Evolutionary conservation across 2,113 vertebrate genomes (phyloP), one percentile per base, ranked within the genome.

Genomic region (Ibidorhyncha struthersii): DNA sequence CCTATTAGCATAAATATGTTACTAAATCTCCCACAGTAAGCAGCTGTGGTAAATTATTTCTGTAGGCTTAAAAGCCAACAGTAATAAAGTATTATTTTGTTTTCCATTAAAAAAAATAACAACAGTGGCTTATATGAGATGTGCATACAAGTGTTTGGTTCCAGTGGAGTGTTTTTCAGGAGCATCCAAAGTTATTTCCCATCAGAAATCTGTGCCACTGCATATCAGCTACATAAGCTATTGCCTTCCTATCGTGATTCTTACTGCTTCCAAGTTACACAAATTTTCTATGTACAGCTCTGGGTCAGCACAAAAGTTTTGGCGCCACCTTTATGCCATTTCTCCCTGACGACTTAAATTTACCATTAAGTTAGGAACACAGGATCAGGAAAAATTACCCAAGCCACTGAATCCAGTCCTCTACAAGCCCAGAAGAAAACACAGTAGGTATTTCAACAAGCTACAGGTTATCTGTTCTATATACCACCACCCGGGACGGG

Each of bases 1-100:
- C 78, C 69, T 95, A 80, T 90, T 88, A 93, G 74, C n/a, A 87
- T 81, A 89, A 97, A 79, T 93, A 91, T 16, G 50, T 50, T 82
- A 93, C 82, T 80, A 87, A 89, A 94, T 82, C 86, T 93, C 53
- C 70, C 81, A 82, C 41, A 84, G 78, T 88, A 96, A 85, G 67
- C 78, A 86, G 84, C 87, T 91, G 89, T 38, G 45, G 53, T 80
- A 89, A 93, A 79, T 65, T 1, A 86, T 41, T 87, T 84, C 65
- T 58, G 41, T 43, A 85, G 70, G 62, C 62, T 89, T 89, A 62
- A 93, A 95, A 87, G 77, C 65, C 93, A 89, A 77, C 38, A 70
- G 58, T 38, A 93, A 94, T 89, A 89, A 82, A 86, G 34, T 58
- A 78, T 55, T 80, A 73, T 82, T 97, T 95, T 81, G 45, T 62